Evolutionary conservation across 2,888 invertebrate genomes (phyloP), one percentile per base, ranked within the genome.

Genomic region (Trichopoda pennipes): DNA sequence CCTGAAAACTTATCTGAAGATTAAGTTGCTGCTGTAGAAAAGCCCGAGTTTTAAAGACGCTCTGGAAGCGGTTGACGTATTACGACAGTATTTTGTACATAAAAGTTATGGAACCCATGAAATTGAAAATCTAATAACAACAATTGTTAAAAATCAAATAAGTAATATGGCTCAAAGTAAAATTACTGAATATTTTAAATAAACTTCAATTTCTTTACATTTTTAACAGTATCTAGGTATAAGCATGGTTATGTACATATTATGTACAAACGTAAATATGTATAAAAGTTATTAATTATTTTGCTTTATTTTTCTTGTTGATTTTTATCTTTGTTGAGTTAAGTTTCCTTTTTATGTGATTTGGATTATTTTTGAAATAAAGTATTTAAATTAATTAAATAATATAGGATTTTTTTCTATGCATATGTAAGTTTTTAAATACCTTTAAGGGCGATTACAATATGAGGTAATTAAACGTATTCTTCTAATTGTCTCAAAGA

Each of bases 1-100:
- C n/a, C 21, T 44, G 42, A 16, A 42, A 42, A 42, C 42, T 42
- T 61, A 61, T 61, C 61, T 44, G 44, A 61, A 61, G 51, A 51
- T 4, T 17, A 63, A 28, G 47, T 63, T 63, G 32, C 28, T 7
- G 16, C 47, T n/a, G 28, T 23, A 63, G 64, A 64, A 64, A 35
- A 64, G 28, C 51, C 51, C 49, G 38, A 64, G 51, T 49, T 64
- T 64, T 35, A 51, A 51, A 64, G 51, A 51, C 23, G 44, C 63
- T 47, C 47, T 63, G 28, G 23, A 49, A 47, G 63, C 23, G n/a
- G 8, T 63, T 63, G 63, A 47, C n/a, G 32, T 63, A 16, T 63
- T 63, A 28, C 63, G 63, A n/a, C 63, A 28, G 23, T 63, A 63
- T 63, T 63, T 63, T 3, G 38, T 8, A 32, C 44, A 63, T 49